Evolutionary conservation across 2,113 vertebrate genomes (phyloP).

Genomic region (Struthidea cinerea): DNA sequence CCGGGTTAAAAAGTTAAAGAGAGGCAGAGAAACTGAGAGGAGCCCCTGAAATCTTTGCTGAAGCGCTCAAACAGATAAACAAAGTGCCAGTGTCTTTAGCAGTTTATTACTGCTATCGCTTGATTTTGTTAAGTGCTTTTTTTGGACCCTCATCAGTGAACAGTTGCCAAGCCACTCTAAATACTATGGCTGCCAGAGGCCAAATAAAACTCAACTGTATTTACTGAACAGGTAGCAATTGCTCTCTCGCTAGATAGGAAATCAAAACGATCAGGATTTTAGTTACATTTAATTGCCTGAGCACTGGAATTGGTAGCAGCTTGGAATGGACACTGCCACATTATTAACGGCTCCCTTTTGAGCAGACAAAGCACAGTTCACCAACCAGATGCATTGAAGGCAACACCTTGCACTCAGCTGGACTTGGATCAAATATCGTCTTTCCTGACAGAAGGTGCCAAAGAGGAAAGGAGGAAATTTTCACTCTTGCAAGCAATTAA

Average conservation of each 20-base stretch:
- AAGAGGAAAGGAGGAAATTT: neutral
- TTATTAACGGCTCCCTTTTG: neutral
- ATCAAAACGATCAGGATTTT: neutral
- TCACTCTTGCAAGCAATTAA: neutral
- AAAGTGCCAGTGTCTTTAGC: neutral
- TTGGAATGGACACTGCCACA: neutral
- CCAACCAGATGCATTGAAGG: neutral
- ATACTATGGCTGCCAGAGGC: neutral
- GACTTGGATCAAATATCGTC: neutral
- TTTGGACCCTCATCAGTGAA: neutral
- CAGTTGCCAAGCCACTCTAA: neutral
- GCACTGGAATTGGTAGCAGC: neutral
- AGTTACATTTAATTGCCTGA: neutral
- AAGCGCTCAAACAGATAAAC: neutral
- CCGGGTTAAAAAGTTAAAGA: neutral
- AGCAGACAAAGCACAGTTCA: neutral
- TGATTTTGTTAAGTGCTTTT: constrained; percentile 9
- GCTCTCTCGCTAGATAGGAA: neutral
- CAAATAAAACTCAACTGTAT: neutral
- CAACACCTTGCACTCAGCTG: neutral
- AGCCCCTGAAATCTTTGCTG: neutral
- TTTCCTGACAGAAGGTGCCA: neutral
- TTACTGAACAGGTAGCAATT: neutral
- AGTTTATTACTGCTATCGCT: neutral
- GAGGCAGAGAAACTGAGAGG: neutral